These are phyloP conservation scores for Ochropacha duplaris DNA, from an alignment of 2,888 invertebrate genomes.

Conservation along the genomic window DNA sequence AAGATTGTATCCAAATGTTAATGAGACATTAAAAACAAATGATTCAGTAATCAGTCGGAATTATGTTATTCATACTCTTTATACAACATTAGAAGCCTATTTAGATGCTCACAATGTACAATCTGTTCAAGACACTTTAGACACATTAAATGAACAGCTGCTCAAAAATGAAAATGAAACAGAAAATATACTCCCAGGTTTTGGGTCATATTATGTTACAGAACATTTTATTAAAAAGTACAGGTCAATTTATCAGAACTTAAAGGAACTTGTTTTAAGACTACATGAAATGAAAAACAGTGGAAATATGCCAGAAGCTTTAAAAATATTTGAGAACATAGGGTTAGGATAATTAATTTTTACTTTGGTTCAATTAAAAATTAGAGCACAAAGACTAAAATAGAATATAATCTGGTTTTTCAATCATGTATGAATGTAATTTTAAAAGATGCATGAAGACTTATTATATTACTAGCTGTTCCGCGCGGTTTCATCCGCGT, in stretches of 20 bases:
- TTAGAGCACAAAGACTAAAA: no score
- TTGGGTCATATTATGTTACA: constrained; percentile 49
- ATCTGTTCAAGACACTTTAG: constrained; percentile 54
- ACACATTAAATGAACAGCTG: constrained; percentile 49
- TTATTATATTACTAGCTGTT: no score
- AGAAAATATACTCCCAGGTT: constrained; percentile 24
- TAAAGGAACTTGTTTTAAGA: constrained; percentile 47
- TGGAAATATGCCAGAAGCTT: constrained; percentile 37
- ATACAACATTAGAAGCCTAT: constrained; percentile 59
- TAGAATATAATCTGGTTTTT: no score
- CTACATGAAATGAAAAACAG: constrained; percentile 39
- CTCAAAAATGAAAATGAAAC: constrained; percentile 17
- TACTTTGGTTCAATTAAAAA: no score
- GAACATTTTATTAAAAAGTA: constrained; percentile 62
- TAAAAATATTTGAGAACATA: constrained; percentile 45
- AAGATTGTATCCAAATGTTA: constrained; percentile 42
- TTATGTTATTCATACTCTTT: constrained; percentile 54
- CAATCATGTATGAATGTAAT: no score
- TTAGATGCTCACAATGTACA: constrained; percentile 62
- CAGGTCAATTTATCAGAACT: constrained; percentile 47
- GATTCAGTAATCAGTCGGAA: constrained; percentile 28
- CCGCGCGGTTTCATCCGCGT: no score
- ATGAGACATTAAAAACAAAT: constrained; percentile 8
- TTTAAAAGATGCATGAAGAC: no score
- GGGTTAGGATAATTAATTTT: not conserved